phyloP scores from a whole-genome alignment of 2,888 invertebrate genomes.

The Cenopis cana region DNA sequence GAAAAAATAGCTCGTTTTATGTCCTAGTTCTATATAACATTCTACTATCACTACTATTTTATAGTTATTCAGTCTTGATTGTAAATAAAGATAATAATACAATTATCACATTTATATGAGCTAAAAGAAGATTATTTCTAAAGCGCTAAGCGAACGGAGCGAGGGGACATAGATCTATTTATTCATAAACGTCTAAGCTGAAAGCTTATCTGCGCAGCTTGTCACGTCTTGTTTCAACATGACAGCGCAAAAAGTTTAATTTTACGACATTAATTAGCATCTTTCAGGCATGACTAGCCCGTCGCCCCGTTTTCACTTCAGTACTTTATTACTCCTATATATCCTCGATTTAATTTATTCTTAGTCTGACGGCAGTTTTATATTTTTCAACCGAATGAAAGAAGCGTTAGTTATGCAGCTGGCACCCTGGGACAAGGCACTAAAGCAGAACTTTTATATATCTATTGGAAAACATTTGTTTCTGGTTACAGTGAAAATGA shows the following conservation, averaged over 20 bases:
- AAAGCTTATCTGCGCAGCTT: conserved; percentile 21
- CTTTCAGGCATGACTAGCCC: conserved; percentile 34
- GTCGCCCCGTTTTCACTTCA: conserved; percentile 31
- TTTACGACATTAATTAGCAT: conserved; percentile 41
- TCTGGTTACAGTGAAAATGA: neutral
- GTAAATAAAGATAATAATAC: too few relatives aligned
- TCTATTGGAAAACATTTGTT: too few relatives aligned
- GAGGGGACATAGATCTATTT: neutral
- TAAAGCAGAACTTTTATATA: neutral
- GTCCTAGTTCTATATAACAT: too few relatives aligned
- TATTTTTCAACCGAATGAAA: conserved; percentile 21
- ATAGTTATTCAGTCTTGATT: too few relatives aligned
- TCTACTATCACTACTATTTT: neutral
- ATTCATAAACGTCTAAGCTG: conserved; percentile 13
- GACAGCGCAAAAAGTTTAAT: conserved; percentile 42
- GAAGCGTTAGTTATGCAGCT: conserved; percentile 4
- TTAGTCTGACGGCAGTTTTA: conserved; percentile 23
- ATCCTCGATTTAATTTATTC: conserved; percentile 33
- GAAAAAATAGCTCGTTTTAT: too few relatives aligned
- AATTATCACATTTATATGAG: too few relatives aligned
- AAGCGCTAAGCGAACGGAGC: neutral
- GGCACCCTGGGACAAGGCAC: neutral
- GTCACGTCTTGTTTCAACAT: conserved; percentile 38
- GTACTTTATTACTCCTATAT: conserved; percentile 41
- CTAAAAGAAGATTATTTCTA: too few relatives aligned